Percentiles rank a stretch among this genome's conserved stretches.
These are phyloP conservation scores for Nansenia antarctica DNA, from an alignment of 2,113 vertebrate species.

Conservation along the genomic window DNA sequence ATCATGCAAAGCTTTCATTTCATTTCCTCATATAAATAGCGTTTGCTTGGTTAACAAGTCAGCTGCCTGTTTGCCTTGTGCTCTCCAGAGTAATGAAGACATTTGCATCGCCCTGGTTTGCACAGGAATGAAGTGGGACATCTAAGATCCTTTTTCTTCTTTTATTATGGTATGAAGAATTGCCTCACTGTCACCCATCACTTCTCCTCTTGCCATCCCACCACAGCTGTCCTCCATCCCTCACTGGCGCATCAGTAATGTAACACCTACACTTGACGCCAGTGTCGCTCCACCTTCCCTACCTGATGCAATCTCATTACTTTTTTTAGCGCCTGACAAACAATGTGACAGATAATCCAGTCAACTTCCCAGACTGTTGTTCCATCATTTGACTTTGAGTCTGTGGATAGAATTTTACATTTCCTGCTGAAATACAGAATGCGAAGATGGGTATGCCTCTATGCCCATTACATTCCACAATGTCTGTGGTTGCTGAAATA, in stretches of 20 bases:
- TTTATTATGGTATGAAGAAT: no score
- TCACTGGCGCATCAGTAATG: slow-evolving; percentile 28
- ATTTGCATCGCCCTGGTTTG: no score
- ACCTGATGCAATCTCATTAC: slow-evolving; percentile 35
- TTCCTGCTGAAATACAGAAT: neutral
- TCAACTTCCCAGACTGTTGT: neutral
- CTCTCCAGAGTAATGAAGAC: no score
- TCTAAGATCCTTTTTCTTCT: no score
- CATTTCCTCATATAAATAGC: neutral
- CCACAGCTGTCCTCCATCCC: slow-evolving; percentile 32
- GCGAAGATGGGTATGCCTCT: neutral
- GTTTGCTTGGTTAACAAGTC: slow-evolving; percentile 31
- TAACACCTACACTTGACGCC: slow-evolving; percentile 29
- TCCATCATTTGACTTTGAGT: neutral
- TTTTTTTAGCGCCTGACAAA: slow-evolving; percentile 35
- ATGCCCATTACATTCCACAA: neutral
- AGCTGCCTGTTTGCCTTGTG: slow-evolving; percentile 42
- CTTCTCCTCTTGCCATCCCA: slow-evolving; percentile 21
- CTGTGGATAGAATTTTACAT: neutral
- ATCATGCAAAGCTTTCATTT: neutral
- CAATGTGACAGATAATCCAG: slow-evolving; percentile 27
- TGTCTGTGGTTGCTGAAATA: neutral
- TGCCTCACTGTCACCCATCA: slow-evolving; percentile 30
- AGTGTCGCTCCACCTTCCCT: neutral
- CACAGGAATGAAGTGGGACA: no score